Evolutionary conservation across 2,888 invertebrate species (phyloP).

Genomic region (Drosophila meridiana): DNA sequence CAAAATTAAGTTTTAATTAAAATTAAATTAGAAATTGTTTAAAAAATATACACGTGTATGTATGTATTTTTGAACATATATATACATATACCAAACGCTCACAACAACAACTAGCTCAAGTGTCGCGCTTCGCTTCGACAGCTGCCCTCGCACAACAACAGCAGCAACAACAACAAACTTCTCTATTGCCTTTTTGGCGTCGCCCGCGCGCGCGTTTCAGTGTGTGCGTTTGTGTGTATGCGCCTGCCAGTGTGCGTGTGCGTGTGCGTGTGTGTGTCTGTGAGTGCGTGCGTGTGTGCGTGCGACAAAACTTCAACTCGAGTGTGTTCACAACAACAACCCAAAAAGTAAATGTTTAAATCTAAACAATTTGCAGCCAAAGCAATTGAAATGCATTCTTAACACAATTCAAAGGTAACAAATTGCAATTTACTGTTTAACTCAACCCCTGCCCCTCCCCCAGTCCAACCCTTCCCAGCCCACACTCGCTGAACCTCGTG

Average conservation of each 20-base stretch:
- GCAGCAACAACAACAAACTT: constrained; percentile 53
- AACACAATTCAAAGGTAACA: constrained; percentile 55
- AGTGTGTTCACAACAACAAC: constrained; percentile 60
- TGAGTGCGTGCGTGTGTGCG: constrained; percentile 38
- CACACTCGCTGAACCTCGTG: constrained; percentile 33
- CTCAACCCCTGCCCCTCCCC: neutral
- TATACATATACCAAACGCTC: neutral
- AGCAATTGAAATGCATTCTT: constrained; percentile 39
- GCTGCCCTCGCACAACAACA: constrained; percentile 35
- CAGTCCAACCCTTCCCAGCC: neutral
- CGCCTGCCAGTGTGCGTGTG: constrained; percentile 30
- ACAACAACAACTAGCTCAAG: constrained; percentile 12
- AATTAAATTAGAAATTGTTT: constrained; percentile 6
- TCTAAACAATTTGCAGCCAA: constrained; percentile 46
- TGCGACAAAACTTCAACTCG: constrained; percentile 52
- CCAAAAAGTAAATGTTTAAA: constrained; percentile 34
- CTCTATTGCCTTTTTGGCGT: constrained; percentile 58
- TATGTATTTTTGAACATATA: constrained; percentile 1
- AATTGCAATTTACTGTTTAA: constrained; percentile 13
- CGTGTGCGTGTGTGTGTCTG: constrained; percentile 37
- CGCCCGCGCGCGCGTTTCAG: constrained; percentile 52
- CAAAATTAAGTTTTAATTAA: constrained; percentile 20
- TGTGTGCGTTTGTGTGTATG: constrained; percentile 36
- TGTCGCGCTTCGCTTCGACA: constrained; percentile 21
- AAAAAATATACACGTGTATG: neutral